Conservation (phyloP, 2,113 vertebrate species). For the Gobius niger region DNA sequence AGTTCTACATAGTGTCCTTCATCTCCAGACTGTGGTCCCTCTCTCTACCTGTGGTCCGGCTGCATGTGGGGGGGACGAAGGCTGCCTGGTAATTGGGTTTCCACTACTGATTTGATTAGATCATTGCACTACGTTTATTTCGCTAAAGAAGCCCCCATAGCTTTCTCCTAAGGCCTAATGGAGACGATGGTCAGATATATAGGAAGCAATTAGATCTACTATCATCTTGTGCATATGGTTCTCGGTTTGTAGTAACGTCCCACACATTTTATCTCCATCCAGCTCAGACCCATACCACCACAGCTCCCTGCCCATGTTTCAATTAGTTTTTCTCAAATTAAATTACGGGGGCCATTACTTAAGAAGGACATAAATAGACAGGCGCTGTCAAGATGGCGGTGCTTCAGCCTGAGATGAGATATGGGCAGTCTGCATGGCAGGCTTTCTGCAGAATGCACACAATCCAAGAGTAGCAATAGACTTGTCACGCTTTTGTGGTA, state of each 20-base stretch:
- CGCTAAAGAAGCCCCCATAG: conserved; percentile 56
- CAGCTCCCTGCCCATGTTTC: conserved; percentile 70
- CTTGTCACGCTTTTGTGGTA: neutral
- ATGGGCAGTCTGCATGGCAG: conserved; percentile 22
- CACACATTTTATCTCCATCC: neutral
- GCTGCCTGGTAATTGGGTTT: conserved; percentile 62
- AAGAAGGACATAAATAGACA: conserved; percentile 85
- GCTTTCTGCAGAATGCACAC: conserved; percentile 11
- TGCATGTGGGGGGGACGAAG: conserved; percentile 21
- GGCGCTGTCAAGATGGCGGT: conserved; percentile 72
- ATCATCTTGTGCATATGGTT: conserved; percentile 5
- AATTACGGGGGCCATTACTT: conserved; percentile 85
- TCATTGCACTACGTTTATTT: conserved; percentile 56
- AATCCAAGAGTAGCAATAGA: neutral
- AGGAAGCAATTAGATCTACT: conserved; percentile 53
- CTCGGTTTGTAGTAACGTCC: neutral
- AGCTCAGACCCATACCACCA: neutral
- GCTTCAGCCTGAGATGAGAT: conserved; percentile 68
- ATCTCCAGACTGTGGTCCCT: conserved; percentile 24
- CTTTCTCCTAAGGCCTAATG: conserved; percentile 57
- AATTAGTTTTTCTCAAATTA: conserved; percentile 87
- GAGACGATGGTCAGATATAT: conserved; percentile 63
- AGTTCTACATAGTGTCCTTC: conserved; percentile 27
- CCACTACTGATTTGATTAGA: conserved; percentile 59
- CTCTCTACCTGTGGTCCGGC: conserved; percentile 34